Base-by-base conservation (phyloP, 92 coral and sea anemone species). In the Anthopleura xanthogrammica region DNA sequence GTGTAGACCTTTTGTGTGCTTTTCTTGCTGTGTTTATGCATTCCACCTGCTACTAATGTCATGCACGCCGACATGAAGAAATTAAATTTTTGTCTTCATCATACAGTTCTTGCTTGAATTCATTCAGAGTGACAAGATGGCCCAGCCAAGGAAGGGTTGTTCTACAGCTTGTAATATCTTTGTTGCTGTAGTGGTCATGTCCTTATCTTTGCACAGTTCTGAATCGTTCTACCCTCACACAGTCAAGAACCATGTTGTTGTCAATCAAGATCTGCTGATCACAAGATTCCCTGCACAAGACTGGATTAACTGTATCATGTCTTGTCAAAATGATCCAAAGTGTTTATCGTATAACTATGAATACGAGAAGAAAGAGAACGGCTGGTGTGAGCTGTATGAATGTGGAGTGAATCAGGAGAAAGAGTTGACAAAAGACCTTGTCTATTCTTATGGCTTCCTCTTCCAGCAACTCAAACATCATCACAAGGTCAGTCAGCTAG, bases 291-390 rank as follows among this genome's bases (percentile, higher is more conserved):
- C 9, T 48, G 80, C 80, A 23, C 46, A 77, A 55, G 80, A 77
- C 43, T 77, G 80, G 80, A 19, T 77, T 3, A 52, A 42, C 17
- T 77, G 80, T 40, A 77, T 77, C 80, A 50, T 77, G 80, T 77
- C 80, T 29, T 77, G 80, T 77, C 80, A 77, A 40, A 29, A 77
- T 13, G 42, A 77, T 52, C 66, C 80, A 2, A 23, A 77, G 65
- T 77, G 80, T 29, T n/a, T 0, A 2, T 50, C 80, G 60, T 77
- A 77, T 48, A 77, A 77, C 46, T 76, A 41, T 72, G 16, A 75
- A 43, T 42, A 75, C 54, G 16, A 77, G 48, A 50, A 10, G 74
- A 68, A 17, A 42, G 41, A 39, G 24, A 41, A 75, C 24, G 78
- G 78, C 7, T n/a, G 42, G 39, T 75, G 78, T 75, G 78, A 75